Percentiles rank a stretch among this genome's conserved stretches.
Evolutionary conservation across 2,888 invertebrate species (phyloP).

Genomic region (Ceriagrion tenellum): DNA sequence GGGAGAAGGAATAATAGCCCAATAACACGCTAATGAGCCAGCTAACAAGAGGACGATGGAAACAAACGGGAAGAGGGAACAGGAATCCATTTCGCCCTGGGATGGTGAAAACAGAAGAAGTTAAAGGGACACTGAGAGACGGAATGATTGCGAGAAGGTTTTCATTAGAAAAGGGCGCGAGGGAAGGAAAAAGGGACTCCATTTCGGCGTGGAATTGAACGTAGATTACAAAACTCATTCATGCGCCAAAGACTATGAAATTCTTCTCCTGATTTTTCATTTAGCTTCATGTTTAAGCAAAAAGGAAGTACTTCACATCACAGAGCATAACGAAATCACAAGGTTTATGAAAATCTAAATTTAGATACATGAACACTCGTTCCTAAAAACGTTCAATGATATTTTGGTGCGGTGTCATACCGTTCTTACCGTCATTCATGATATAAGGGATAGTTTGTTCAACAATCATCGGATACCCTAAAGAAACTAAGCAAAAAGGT

Average conservation of each 20-base stretch:
- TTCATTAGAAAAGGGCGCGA: not conserved
- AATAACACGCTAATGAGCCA: slow-evolving; percentile 62
- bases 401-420: too few species aligned
- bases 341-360: not conserved
- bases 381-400: too few species aligned
- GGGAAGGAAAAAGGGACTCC: not conserved
- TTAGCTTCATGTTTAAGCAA: not conserved
- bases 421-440: too few species aligned
- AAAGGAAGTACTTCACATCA: not conserved
- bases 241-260: not conserved
- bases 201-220: slow-evolving; percentile 1
- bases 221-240: slow-evolving; percentile 25
- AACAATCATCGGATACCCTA: too few species aligned
- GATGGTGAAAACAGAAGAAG: not conserved
- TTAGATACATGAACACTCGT: too few species aligned
- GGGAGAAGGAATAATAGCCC: slow-evolving; percentile 21
- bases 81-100: not conserved
- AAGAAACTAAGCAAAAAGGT: too few species aligned
- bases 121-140: not conserved
- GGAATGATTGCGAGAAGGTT: slow-evolving; percentile 2
- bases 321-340: not conserved
- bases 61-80: not conserved
- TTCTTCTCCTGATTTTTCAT: not conserved
- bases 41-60: slow-evolving; percentile 30
- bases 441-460: too few species aligned